These are phyloP conservation scores for Halcyon senegalensis DNA, from an alignment of 2,113 vertebrate species.

Conservation along the genomic window DNA sequence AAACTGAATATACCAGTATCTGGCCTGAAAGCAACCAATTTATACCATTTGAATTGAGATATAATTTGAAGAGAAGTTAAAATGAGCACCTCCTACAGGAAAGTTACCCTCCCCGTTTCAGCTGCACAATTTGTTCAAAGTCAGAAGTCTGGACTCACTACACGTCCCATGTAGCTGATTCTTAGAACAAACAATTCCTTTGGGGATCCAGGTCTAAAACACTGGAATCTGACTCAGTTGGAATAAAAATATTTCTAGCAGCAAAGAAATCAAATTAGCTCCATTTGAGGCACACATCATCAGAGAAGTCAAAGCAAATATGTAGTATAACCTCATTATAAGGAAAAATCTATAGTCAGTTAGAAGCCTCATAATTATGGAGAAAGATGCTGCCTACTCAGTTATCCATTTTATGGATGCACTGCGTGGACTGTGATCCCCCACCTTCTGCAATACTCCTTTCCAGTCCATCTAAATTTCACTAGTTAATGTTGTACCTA, in stretches of 20 bases:
- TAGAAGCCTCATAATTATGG: neutral
- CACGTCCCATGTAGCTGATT: neutral
- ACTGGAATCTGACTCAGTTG: neutral
- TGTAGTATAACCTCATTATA: neutral
- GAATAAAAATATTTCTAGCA: neutral
- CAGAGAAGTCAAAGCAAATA: neutral
- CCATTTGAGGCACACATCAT: neutral
- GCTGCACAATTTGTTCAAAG: neutral
- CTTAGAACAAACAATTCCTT: constrained; percentile 8
- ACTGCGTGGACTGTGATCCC: accelerated
- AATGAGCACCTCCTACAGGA: neutral
- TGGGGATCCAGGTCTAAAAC: neutral
- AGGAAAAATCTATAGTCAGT: neutral
- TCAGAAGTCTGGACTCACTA: neutral
- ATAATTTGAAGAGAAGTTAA: neutral
- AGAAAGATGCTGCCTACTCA: neutral
- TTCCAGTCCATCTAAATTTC: neutral
- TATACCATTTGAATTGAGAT: neutral
- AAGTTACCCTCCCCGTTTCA: neutral
- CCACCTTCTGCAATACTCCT: neutral
- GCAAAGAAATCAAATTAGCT: neutral
- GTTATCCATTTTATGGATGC: neutral
- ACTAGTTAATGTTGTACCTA: neutral
- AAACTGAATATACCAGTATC: neutral
- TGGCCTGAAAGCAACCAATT: neutral